Percentiles rank a stretch among this genome's conserved stretches.
These are phyloP conservation scores for Laothoe populi DNA, from an alignment of 2,888 invertebrate species.

Conservation along the genomic window DNA sequence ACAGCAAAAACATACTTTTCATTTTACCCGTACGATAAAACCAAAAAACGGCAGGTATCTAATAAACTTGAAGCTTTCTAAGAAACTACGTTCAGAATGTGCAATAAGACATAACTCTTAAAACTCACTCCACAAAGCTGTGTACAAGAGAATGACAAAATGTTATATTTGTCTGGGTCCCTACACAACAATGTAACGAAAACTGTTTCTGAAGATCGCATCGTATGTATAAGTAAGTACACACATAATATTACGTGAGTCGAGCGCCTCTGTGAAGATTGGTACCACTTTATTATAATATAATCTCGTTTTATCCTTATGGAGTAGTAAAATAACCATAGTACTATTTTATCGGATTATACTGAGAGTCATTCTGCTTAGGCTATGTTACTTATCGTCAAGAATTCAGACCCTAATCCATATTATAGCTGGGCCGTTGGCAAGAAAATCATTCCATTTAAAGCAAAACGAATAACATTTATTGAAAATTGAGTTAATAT, in stretches of 20 bases:
- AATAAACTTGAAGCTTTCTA: slow-evolving; percentile 7
- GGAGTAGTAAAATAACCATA: neutral
- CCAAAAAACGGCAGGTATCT: neutral
- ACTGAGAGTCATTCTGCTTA: neutral
- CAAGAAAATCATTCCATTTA: neutral
- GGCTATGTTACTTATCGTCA: neutral
- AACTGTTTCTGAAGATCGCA: neutral
- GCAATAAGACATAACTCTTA: slow-evolving; percentile 20
- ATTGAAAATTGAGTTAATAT: too few species aligned
- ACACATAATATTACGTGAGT: neutral
- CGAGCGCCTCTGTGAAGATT: neutral
- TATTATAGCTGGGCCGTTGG: neutral
- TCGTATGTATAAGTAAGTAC: neutral
- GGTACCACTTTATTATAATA: neutral
- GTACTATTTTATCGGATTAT: neutral
- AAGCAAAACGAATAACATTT: neutral
- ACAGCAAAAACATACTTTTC: neutral
- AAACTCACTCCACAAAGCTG: neutral
- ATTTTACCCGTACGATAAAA: neutral
- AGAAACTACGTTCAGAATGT: slow-evolving; percentile 8
- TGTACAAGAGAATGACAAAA: slow-evolving; percentile 6
- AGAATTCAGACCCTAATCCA: neutral
- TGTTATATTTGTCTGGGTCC: slow-evolving; percentile 19
- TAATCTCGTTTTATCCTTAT: neutral
- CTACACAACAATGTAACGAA: neutral